Evolutionary conservation across 2,797 vertebrate species (phyloP), one percentile per base, ranked within the genome.

Genomic region (Knipowitschia caucasica): DNA sequence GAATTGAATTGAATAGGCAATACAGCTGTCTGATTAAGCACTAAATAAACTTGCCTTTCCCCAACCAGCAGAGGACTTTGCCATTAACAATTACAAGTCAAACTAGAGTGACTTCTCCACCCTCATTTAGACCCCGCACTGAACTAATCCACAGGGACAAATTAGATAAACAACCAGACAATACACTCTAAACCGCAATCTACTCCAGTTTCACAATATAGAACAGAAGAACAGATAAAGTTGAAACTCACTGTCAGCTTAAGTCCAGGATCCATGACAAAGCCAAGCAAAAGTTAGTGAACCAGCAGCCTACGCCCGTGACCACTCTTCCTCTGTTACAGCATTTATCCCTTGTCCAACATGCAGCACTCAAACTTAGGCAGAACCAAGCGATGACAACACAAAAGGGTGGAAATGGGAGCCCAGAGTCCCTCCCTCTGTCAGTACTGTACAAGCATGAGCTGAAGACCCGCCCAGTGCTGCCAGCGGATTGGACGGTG

Each of bases 241-340:
- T 24, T 11, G 3, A 40, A 56, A 87, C 85, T 69, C 84, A 81
- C 83, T 81, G 77, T 82, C 74, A 71, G 56, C 1, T 31, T 31
- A 55, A 54, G 59, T 80, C 64, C 62, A 47, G 62, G 65, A 69
- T 84, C 79, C 86, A 88, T 90, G 66, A 63, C 77, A 67, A 78
- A 55, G 81, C 50, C 53, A 59, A 55, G 66, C 69, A 42, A 44
- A 65, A 49, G 18, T 47, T 50, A 59, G 66, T 56, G 47, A 46
- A 50, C 62, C 56, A 64, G 52, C 55, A 64, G 51, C 56, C 57
- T 66, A 77, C 63, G 23, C 69, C 64, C 69, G 62, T 67, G 43
- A 53, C 63, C 50, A 11, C 60, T 62, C 64, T 77, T 75, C 75
- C 70, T 59, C 56, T 64, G 46, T 55, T 23, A 46, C 59, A 45